Conservation (phyloP, 2,888 invertebrate species). For the Agriopis marginaria region DNA sequence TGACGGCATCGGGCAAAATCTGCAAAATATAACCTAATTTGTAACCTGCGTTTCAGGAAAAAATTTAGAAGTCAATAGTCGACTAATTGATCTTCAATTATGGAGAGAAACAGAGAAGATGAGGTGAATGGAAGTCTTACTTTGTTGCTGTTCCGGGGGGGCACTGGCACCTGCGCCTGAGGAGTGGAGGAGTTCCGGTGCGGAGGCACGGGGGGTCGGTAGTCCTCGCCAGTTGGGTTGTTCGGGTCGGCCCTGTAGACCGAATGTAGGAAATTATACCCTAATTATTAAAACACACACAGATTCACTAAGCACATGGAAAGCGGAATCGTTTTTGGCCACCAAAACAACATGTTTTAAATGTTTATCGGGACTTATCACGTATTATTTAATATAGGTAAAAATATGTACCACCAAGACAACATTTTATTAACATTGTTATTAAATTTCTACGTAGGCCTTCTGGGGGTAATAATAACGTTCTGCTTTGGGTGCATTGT, state of each 20-base stretch:
- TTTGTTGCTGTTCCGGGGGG: constrained; percentile 80
- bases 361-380: too few species aligned
- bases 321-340: constrained; percentile 6
- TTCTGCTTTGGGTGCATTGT: too few species aligned
- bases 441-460: too few species aligned
- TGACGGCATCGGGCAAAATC: constrained; percentile 82
- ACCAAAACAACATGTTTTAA: too few species aligned
- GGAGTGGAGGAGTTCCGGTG: constrained; percentile 90
- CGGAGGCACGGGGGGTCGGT: constrained; percentile 95
- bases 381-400: too few species aligned
- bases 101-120: neutral
- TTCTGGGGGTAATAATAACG: too few species aligned
- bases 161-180: constrained; percentile 70
- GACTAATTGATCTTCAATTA: too few species aligned
- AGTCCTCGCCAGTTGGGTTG: constrained; percentile 81
- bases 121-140: constrained; percentile 55
- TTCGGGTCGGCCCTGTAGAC: constrained; percentile 78
- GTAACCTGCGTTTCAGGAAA: neutral
- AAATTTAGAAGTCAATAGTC: neutral
- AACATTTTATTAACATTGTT: too few species aligned
- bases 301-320: constrained; percentile 48
- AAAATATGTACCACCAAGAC: too few species aligned
- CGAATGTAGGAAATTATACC: constrained; percentile 71
- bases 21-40: constrained; percentile 44
- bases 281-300: constrained; percentile 61